These are phyloP conservation scores for Augiades crinisus DNA, from an alignment of 2,888 invertebrate species.

Conservation along the genomic window DNA sequence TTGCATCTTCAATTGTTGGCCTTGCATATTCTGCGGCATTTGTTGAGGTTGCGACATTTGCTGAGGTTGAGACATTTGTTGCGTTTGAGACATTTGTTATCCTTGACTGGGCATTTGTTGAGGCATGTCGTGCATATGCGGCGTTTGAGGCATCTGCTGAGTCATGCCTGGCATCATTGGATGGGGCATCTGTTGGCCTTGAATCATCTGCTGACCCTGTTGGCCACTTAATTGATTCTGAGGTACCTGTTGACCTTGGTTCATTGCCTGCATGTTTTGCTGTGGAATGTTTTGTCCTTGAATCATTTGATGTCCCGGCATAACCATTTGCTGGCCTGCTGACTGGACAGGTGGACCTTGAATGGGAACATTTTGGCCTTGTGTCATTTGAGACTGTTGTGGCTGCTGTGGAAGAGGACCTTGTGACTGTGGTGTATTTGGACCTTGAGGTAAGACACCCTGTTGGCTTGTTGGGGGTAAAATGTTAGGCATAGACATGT, in stretches of 20 bases:
- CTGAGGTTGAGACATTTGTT: slow-evolving; percentile 33
- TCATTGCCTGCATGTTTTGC: slow-evolving; percentile 45
- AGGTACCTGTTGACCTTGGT: slow-evolving; percentile 47
- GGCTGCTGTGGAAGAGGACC: slow-evolving; percentile 37
- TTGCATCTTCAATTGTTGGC: slow-evolving; percentile 34
- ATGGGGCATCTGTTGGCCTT: slow-evolving; percentile 38
- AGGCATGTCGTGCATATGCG: slow-evolving; percentile 38
- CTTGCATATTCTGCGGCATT: slow-evolving; percentile 35
- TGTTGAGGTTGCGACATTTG: slow-evolving; percentile 34
- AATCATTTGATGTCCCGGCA: slow-evolving; percentile 50
- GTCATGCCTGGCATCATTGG: slow-evolving; percentile 38
- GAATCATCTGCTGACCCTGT: slow-evolving; percentile 39
- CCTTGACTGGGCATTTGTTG: slow-evolving; percentile 34
- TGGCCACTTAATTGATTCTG: slow-evolving; percentile 47
- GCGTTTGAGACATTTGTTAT: slow-evolving; percentile 32
- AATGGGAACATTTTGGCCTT: slow-evolving; percentile 46
- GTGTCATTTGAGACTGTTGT: slow-evolving; percentile 39
- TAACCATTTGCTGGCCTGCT: slow-evolving; percentile 49
- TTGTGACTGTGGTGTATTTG: slow-evolving; percentile 40
- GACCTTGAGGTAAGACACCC: slow-evolving; percentile 41
- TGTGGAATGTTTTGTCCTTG: slow-evolving; percentile 48
- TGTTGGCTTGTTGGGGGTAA: slow-evolving; percentile 40
- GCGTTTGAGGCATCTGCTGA: slow-evolving; percentile 36
- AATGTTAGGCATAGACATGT: slow-evolving; percentile 37
- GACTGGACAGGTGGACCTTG: slow-evolving; percentile 44